Percentiles rank a stretch among this genome's conserved stretches.
These are phyloP conservation scores for Rhynchophorus ferrugineus DNA, from an alignment of 1,140 invertebrate genomes.

Conservation along the genomic window DNA sequence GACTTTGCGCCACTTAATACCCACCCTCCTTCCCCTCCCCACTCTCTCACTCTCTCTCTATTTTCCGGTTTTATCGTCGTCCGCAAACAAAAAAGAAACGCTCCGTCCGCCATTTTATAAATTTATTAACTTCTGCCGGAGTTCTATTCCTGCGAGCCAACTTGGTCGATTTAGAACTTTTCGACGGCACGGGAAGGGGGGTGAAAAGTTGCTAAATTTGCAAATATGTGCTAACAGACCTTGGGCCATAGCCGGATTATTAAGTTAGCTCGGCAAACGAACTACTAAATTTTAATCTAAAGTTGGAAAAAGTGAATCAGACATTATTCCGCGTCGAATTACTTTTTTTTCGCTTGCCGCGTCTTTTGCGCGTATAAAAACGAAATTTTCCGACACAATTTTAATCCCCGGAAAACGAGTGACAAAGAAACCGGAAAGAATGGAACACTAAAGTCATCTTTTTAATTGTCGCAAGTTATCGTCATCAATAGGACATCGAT, in stretches of 20 bases:
- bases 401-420: too few relatives aligned
- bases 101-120: conserved; percentile 2
- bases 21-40: background rate
- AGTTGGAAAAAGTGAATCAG: background rate
- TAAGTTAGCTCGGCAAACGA: conserved; percentile 2
- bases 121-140: conserved; percentile 3
- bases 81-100: background rate
- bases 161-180: conserved; percentile 6
- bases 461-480: too few relatives aligned
- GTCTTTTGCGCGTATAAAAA: too few relatives aligned
- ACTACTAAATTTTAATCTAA: conserved; percentile 4
- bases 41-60: background rate
- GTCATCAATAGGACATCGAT: too few relatives aligned
- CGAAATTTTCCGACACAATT: too few relatives aligned
- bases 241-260: conserved; percentile 1
- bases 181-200: too few relatives aligned
- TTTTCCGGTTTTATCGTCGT: background rate
- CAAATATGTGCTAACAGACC: conserved; percentile 8
- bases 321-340: background rate
- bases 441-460: too few relatives aligned
- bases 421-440: too few relatives aligned
- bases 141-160: background rate
- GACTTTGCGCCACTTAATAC: background rate
- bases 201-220: conserved; percentile 3
- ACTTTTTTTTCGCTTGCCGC: too few relatives aligned